Evolutionary conservation across 2,797 vertebrate genomes (phyloP).

Genomic region (Coreius guichenoti): DNA sequence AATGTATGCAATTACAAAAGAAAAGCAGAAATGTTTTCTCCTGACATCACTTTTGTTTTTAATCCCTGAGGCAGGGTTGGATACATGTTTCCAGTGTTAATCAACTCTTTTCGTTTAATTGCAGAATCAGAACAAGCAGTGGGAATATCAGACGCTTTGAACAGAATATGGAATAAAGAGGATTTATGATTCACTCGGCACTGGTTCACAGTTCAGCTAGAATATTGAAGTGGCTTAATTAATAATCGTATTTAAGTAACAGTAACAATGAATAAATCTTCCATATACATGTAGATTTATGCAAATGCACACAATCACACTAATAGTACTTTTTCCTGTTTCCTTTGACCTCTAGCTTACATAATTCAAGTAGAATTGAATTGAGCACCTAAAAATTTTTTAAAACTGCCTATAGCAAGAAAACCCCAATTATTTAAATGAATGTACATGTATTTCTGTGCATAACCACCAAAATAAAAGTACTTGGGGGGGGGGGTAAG

Average conservation of each 20-base stretch:
- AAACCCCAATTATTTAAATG: neutral
- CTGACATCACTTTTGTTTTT: neutral
- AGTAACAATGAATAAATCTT: neutral
- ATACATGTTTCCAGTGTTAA: neutral
- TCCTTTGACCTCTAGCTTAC: neutral
- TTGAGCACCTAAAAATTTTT: neutral
- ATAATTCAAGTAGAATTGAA: neutral
- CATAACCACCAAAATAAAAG: neutral
- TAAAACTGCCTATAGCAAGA: neutral
- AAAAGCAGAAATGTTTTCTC: slow-evolving; percentile 19
- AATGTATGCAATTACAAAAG: neutral
- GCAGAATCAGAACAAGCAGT: slow-evolving; percentile 4
- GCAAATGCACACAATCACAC: neutral
- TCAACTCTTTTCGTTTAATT: neutral
- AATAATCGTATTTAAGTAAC: neutral
- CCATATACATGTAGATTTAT: neutral
- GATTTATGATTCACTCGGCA: neutral
- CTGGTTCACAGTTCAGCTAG: neutral
- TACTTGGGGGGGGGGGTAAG: too few relatives aligned
- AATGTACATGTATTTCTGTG: neutral
- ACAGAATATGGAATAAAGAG: neutral
- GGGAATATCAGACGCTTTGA: slow-evolving; percentile 5
- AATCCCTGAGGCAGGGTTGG: neutral
- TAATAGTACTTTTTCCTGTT: neutral
- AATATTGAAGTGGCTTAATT: neutral